Conservation (phyloP, 2,888 invertebrate species). For the Oeneis ivallda region DNA sequence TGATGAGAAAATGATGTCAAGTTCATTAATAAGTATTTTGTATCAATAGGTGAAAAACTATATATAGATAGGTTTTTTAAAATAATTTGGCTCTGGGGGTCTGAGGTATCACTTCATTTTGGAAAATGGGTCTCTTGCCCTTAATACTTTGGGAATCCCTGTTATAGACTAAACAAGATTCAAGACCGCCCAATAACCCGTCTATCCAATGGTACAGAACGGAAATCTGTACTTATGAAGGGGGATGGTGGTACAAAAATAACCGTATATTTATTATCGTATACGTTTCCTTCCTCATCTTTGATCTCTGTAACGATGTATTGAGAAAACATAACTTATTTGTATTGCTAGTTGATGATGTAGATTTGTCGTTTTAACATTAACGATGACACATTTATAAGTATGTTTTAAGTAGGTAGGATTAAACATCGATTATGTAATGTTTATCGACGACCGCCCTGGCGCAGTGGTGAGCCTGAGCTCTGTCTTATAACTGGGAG, state of each 20-base stretch:
- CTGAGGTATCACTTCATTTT: no score
- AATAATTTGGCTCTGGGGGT: no score
- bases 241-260: slow-evolving; percentile 45
- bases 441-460: no score
- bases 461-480: no score
- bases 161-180: neutral
- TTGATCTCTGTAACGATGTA: slow-evolving; percentile 42
- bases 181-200: slow-evolving; percentile 34
- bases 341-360: slow-evolving; percentile 4
- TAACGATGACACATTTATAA: neutral
- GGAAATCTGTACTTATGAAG: slow-evolving; percentile 43
- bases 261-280: slow-evolving; percentile 45
- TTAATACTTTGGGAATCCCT: no score
- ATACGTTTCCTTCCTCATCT: slow-evolving; percentile 45
- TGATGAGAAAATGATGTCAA: no score
- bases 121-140: no score
- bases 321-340: slow-evolving; percentile 24
- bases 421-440: neutral
- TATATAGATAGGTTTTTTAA: no score
- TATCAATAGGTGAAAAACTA: no score
- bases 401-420: neutral
- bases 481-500: no score
- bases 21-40: no score
- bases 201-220: slow-evolving; percentile 41
- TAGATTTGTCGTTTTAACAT: slow-evolving; percentile 5